Evolutionary conservation across 2,888 invertebrate species (phyloP), one percentile per base, ranked within the genome.

Genomic region (Epinotia bilunana): DNA sequence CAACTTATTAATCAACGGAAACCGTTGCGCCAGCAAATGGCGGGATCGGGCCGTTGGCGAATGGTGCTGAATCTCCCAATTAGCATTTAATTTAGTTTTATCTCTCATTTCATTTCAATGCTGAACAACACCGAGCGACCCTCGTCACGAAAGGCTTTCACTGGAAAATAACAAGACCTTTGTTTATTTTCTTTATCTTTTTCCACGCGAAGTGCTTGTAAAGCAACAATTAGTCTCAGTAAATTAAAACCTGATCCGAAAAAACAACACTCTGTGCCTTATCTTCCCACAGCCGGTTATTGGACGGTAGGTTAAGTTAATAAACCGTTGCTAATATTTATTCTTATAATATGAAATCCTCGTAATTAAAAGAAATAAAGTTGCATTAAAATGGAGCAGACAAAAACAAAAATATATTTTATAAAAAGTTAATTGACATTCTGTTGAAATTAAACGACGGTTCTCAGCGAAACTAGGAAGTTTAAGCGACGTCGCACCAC

Each of bases 81-180:
- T 91, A 91, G 89, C 90, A 90, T 91, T 90, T 90, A 90, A 90
- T 91, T 90, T 89, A 90, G 89, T 90, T 90, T 91, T 90, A 90
- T 90, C 88, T 89, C 87, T 88, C 88, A 88, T 90, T 90, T 88
- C 88, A 88, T 90, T 90, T 88, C 87, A 85, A 88, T 88, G 88
- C 87, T 86, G 88, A 89, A 87, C 88, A 89, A 87, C 86, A 86
- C 80, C 84, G 84, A 87, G 85, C 86, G 86, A 90, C 90, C 90
- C 91, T 90, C 89, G 89, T 90, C 91, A 90, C 85, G 84, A 77
- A 84, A 85, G 87, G 89, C 87, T 90, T 89, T 89, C 84, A 84
- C 83, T 84, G 84, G 84, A 86, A 88, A 89, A 88, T 89, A 90
- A 87, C 85, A 83, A 83, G 86, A 87, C 84, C 87, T 87, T 86